Evolutionary conservation across 2,113 vertebrate genomes (phyloP).

Genomic region (Halcyon malimbica): DNA sequence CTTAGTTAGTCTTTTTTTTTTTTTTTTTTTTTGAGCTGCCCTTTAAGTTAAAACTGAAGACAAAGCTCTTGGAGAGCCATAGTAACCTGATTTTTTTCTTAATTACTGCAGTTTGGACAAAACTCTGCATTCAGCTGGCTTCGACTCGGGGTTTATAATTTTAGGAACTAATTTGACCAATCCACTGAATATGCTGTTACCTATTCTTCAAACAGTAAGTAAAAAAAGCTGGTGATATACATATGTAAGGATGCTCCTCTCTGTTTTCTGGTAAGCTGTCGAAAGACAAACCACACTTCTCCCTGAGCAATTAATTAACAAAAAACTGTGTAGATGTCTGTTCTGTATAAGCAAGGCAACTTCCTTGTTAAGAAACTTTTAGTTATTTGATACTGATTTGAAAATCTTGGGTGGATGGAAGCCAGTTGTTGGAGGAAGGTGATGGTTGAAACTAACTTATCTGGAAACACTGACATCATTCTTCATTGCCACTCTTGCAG

Average conservation of each 20-base stretch:
- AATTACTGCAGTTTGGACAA: slow-evolving; percentile 80
- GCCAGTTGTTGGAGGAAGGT: background rate
- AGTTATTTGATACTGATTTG: background rate
- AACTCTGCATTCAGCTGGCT: slow-evolving; percentile 94
- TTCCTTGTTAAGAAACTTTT: background rate
- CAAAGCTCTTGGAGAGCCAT: background rate
- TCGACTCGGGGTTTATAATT: slow-evolving; percentile 93
- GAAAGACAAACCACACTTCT: background rate
- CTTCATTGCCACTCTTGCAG: background rate
- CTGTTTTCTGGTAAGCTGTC: background rate
- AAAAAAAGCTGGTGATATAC: background rate
- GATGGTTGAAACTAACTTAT: background rate
- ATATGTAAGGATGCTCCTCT: background rate
- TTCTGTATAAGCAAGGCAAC: background rate
- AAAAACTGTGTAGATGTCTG: background rate
- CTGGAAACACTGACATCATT: background rate
- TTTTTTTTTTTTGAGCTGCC: background rate
- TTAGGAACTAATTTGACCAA: slow-evolving; percentile 96
- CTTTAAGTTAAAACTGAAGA: background rate
- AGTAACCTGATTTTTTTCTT: background rate
- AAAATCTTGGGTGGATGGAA: background rate
- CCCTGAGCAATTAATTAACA: background rate
- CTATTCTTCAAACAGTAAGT: slow-evolving; percentile 93
- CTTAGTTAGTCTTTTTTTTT: background rate
- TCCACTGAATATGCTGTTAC: slow-evolving; percentile 94